Evolutionary conservation across 30 jellyfish, hydroid and myxozoan species (phyloP).

Genomic region (Aurelia coerulea): DNA sequence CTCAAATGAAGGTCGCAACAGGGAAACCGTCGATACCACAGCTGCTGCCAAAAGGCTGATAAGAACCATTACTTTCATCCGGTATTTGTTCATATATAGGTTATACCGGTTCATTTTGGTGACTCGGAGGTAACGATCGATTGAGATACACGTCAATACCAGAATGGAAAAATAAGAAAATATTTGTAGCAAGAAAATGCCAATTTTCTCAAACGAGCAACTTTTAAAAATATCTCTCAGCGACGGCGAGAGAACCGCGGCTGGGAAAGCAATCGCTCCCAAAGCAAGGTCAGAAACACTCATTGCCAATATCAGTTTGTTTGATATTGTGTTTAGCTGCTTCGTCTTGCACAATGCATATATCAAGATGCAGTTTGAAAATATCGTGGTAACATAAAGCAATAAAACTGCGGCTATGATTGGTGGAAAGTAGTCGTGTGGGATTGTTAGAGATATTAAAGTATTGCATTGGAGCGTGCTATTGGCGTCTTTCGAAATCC

Average conservation of each 20-base stretch:
- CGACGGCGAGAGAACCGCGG: neutral
- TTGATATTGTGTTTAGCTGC: constrained; percentile 53
- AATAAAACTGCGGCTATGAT: too few relatives aligned
- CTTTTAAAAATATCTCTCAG: constrained; percentile 7
- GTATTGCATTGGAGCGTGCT: too few relatives aligned
- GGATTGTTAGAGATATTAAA: too few relatives aligned
- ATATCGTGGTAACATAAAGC: neutral
- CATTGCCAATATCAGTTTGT: constrained; percentile 37
- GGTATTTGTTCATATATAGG: constrained; percentile 35
- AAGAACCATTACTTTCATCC: constrained; percentile 39
- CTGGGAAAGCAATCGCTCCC: constrained; percentile 44
- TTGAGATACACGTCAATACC: constrained; percentile 26
- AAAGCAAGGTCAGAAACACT: constrained; percentile 46
- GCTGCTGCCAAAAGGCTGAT: constrained; percentile 25
- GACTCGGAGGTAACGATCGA: constrained; percentile 49
- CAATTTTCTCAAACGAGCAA: constrained; percentile 9
- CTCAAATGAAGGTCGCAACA: neutral
- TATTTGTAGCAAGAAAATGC: constrained; percentile 8
- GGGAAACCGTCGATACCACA: constrained; percentile 1
- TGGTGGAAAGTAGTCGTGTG: too few relatives aligned
- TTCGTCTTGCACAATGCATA: constrained; percentile 36
- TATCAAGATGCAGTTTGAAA: constrained; percentile 28
- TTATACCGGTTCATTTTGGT: constrained; percentile 46
- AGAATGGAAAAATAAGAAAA: constrained; percentile 51
- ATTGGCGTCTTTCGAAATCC: too few relatives aligned